These are phyloP conservation scores for Celastrina argiolus DNA, from an alignment of 2,888 invertebrate genomes.

Conservation along the genomic window DNA sequence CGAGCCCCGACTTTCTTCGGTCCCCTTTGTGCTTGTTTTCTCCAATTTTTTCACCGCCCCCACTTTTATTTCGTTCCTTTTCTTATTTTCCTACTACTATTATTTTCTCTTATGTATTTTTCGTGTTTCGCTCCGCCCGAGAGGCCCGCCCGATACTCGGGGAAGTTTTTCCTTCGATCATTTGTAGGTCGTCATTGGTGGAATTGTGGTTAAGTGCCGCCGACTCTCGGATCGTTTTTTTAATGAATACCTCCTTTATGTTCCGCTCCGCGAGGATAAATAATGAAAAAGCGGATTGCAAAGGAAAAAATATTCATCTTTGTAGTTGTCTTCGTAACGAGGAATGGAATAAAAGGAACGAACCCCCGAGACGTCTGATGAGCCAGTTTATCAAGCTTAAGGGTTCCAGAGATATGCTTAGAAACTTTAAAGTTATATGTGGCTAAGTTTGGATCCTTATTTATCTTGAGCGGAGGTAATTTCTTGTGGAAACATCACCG, in stretches of 20 bases:
- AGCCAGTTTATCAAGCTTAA: constrained; percentile 31
- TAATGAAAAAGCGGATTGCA: constrained; percentile 45
- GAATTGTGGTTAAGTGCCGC: constrained; percentile 65
- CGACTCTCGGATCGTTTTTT: constrained; percentile 55
- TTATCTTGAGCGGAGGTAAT: constrained; percentile 29
- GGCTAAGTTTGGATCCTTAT: constrained; percentile 34
- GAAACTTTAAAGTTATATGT: constrained; percentile 30
- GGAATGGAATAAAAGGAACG: constrained; percentile 25
- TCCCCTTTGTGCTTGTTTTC: constrained; percentile 76
- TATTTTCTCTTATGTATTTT: constrained; percentile 75
- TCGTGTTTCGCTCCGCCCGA: constrained; percentile 64
- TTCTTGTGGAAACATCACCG: neutral
- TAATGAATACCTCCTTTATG: constrained; percentile 69
- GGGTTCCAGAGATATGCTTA: constrained; percentile 28
- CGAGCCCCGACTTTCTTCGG: constrained; percentile 64
- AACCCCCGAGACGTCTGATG: constrained; percentile 20
- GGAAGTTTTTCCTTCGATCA: constrained; percentile 65
- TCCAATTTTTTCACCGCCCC: constrained; percentile 68
- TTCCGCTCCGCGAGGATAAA: constrained; percentile 49
- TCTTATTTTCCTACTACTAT: constrained; percentile 68
- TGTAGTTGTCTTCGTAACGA: constrained; percentile 30
- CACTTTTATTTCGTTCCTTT: constrained; percentile 70
- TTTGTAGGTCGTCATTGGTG: constrained; percentile 70
- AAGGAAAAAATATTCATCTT: constrained; percentile 45
- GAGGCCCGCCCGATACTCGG: constrained; percentile 41